Evolutionary conservation across 1,140 invertebrate genomes (phyloP), one percentile per base, ranked within the genome.

Genomic region (Idris sp.): DNA sequence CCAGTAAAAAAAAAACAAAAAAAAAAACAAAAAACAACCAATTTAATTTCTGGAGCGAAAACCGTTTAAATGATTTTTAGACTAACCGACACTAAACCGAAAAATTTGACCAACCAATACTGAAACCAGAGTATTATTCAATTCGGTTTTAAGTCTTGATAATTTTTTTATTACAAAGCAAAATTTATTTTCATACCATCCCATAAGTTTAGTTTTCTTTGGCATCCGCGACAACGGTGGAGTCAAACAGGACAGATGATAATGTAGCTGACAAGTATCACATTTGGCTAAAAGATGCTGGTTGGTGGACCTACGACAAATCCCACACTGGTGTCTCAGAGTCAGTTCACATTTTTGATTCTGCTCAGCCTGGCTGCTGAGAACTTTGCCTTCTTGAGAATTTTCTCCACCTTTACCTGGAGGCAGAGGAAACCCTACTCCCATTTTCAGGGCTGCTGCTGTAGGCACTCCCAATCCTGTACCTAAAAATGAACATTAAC

Each of bases 241-340:
- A 82, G 95, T 94, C 35, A 99, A 89, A 88, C 98, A 99, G 36
- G 93, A 92, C 38, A 98, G 87, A 89, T 99, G 98, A 88, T 98
- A 99, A 85, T 95, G 93, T 18, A 95, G 89, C 76, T 93, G 92
- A 83, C 98, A 99, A 0, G 94, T 96, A 84, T 99, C 97, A 88
- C 98, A 99, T 80, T 96, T 95, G 0, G 96, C 94, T 72, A 98
- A 89, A 46, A 97, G 87, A 87, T 97, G 95, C 76, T 95, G 95
- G 87, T 96, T 94, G 28, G 92, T 92, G 56, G 91, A 91, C 68
- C 91, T 90, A 48, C 91, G 89, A 87, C 97, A 98, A 53, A 95
- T 94, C 13, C 93, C 94, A 87, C 97, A 97, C 80, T 93, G 86
- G 73, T 88, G 86, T 53, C 86, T 79, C 8, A 88, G 46, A 1